Evolutionary conservation across 2,113 vertebrate genomes (phyloP).

Genomic region (Brachyistius frenatus): DNA sequence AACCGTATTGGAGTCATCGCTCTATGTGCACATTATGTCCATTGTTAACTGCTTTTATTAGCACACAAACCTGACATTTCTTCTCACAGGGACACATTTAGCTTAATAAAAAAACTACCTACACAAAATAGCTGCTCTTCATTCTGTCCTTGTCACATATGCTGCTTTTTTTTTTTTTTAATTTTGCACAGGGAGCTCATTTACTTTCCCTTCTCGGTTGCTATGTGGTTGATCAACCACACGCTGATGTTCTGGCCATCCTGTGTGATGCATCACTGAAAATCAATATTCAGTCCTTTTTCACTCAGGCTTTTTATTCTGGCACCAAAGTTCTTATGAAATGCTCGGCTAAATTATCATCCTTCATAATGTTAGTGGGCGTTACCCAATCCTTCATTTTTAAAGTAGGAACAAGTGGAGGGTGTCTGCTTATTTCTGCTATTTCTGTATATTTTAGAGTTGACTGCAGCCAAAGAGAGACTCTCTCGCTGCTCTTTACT

Average conservation of each 20-base stretch:
- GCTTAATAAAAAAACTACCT: conserved; percentile 24
- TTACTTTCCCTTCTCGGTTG: conserved; percentile 45
- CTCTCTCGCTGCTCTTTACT: conserved; percentile 33
- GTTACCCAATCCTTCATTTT: conserved; percentile 19
- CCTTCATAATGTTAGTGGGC: conserved; percentile 24
- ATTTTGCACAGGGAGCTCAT: conserved; percentile 43
- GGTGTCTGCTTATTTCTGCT: conserved; percentile 34
- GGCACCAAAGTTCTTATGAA: conserved; percentile 32
- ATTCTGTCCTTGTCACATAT: conserved; percentile 22
- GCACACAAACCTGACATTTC: conserved; percentile 30
- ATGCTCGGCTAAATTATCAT: conserved; percentile 35
- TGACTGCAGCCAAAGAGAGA: conserved; percentile 37
- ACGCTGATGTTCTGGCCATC: conserved; percentile 58
- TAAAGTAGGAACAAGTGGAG: not conserved
- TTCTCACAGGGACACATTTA: conserved; percentile 26
- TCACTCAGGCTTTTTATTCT: conserved; percentile 48
- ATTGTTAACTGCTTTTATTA: conserved; percentile 34
- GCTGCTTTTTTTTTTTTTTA: conserved; percentile 40
- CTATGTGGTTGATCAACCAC: conserved; percentile 63
- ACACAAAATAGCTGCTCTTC: conserved; percentile 31
- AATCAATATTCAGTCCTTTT: conserved; percentile 61
- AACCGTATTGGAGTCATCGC: conserved; percentile 45
- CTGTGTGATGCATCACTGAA: conserved; percentile 48
- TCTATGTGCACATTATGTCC: conserved; percentile 38
- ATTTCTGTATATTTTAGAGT: conserved; percentile 42